Base-by-base conservation (phyloP, 2,888 invertebrate genomes). In the Papilio protenor region DNA sequence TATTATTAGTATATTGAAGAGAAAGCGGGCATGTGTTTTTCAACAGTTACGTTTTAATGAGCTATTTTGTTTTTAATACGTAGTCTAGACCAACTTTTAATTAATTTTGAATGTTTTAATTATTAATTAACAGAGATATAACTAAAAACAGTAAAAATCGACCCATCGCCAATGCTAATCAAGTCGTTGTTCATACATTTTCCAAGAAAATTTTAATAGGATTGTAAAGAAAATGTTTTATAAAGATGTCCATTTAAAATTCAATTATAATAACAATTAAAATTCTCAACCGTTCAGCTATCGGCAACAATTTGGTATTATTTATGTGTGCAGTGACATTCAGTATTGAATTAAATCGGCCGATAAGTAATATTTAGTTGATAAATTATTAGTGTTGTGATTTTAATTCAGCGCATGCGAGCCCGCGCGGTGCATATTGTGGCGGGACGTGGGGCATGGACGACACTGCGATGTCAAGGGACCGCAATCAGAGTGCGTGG, bases 381-480 rank as follows among this genome's bases (percentile, higher is more conserved):
- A 74, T 77, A 74, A 70, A 77, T 71, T 64, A 78, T 78, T 27
- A 23, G 59, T 70, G 75, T 75, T 75, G 45, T 78, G 75, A 78
- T 75, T 71, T 78, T 78, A 78, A 71, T 78, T 75, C 79, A 77
- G 81, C 77, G 73, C 74, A 80, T 81, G 82, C 81, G 84, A 83
- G 84, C 81, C 83, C 82, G 83, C 82, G 82, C 81, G 78, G 79
- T 74, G 79, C 75, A 81, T 73, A 78, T 78, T 83, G 82, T 83
- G 82, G 40, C 40, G 84, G 85, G 86, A 86, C 87, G 87, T 83
- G 82, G 82, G 82, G 84, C 85, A 85, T 87, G 87, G 87, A 85
- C 90, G 91, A 91, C 92, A 93, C 93, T 93, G 87, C 91, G 92
- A 92, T 93, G 93, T 93, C 93, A 93, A 93, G 94, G 93, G 90